These are phyloP conservation scores for Opisthograptis luteolata DNA, from an alignment of 2,888 invertebrate species.

Conservation along the genomic window DNA sequence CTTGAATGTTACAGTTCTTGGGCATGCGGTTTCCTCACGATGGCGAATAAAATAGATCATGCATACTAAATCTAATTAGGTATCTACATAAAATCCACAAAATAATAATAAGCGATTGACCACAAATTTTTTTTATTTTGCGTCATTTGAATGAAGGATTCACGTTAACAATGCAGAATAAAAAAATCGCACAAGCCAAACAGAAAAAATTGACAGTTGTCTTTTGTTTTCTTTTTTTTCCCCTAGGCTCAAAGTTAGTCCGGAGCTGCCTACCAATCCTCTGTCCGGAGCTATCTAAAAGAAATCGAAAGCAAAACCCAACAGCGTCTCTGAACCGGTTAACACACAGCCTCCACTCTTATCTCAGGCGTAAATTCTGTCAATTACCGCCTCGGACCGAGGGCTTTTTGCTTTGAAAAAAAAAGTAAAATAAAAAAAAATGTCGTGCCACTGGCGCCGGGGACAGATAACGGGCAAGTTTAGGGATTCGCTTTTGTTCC, in stretches of 20 bases:
- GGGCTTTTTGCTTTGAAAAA: constrained; percentile 45
- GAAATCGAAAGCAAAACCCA: constrained; percentile 36
- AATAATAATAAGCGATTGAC: no score
- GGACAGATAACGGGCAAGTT: constrained; percentile 58
- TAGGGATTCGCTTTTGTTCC: constrained; percentile 56
- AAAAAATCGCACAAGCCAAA: no score
- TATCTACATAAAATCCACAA: no score
- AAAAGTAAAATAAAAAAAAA: constrained; percentile 27
- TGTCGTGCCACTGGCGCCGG: constrained; percentile 67
- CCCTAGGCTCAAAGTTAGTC: not conserved
- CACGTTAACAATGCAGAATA: no score
- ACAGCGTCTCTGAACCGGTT: constrained; percentile 32
- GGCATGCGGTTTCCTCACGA: no score
- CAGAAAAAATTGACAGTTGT: not conserved
- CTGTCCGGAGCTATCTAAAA: constrained; percentile 16
- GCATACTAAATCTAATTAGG: no score
- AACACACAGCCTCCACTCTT: constrained; percentile 47
- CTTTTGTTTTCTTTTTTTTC: not conserved
- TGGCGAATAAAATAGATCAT: no score
- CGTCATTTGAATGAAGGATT: no score
- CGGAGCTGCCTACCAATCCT: no score
- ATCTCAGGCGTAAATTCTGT: constrained; percentile 73
- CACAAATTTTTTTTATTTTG: no score
- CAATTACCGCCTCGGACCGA: constrained; percentile 56
- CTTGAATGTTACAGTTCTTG: no score